Evolutionary conservation across 2,888 invertebrate genomes (phyloP), one percentile per base, ranked within the genome.

Genomic region (Apodemia hepburni): DNA sequence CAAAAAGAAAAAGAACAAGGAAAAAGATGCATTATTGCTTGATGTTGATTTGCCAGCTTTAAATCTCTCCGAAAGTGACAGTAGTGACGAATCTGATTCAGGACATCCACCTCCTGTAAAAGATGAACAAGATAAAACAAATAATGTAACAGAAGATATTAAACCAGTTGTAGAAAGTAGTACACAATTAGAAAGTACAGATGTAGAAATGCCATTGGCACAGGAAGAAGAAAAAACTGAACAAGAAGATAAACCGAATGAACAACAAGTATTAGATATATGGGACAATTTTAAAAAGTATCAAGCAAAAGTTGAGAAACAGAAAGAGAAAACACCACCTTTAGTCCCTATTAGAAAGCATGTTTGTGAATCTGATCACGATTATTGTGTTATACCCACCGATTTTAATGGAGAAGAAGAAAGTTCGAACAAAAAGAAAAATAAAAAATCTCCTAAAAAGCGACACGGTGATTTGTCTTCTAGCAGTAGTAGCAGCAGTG

Each of bases 41-140:
- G 92, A 92, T 78, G 91, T 91, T 6, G 91, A 97, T 85, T 86
- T 97, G 62, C 97, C 96, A 3, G 97, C 96, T 3, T 87, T 97
- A 54, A 97, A 97, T 89, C 89, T 97, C 54, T 97, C 97, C 0
- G 97, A 97, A 75, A 96, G 96, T 78, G 97, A 97, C 73, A 96
- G 95, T 68, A 96, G 95, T 71, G 94, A 94, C 65, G 96, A 96
- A 68, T 93, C 91, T 18, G 90, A 91, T 67, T 80, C 79, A 74
- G 89, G 84, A 45, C 67, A 75, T 18, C 69, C 78, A 63, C 74
- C 85, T 2, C 29, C 77, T 75, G 65, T 67, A 60, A 71, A 74
- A 62, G 75, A 75, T 54, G 77, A 78, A 1, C 35, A 57, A 22
- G 64, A 65, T 60, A 70, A 75, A 38, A 71, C 68, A 57, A 45